Evolutionary conservation across 2,797 vertebrate genomes (phyloP), one percentile per base, ranked within the genome.

Genomic region (Sebastiscus tertius): DNA sequence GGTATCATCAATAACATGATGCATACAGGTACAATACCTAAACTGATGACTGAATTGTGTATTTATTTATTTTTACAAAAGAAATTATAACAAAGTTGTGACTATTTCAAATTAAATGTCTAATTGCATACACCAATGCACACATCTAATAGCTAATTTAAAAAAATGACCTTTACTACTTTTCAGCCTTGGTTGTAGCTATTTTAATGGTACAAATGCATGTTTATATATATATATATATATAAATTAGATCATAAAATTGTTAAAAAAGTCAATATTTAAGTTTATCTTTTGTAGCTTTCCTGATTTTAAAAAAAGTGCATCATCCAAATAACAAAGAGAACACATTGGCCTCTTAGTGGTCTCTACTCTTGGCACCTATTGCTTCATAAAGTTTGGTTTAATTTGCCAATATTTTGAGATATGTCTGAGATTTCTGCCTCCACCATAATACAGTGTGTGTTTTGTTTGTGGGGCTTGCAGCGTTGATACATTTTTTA

Each of bases 171-270:
- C 42, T 46, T 52, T 20, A 52, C 49, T 20, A 52, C 42, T 18
- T 46, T 18, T 18, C 42, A 18, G 42, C 42, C 49, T n/a, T 54
- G 49, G 2, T 26, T 14, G 22, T 0, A 14, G 11, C 22, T 8
- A 56, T 56, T 26, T 56, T 56, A 56, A 56, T 56, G 55, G 22
- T 56, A 11, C 0, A 24, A 56, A 26, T 56, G 0, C 12, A 24
- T 56, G 12, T 56, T 14, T 12, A 26, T 20, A 49, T 18, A 8
- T 13, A 24, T 22, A 55, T 55, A 39, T 39, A 39, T 22, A 12
- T 18, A 7, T 6, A 18, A 33, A 31, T 36, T 0, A 42, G 0
- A 42, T 42, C 39, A 42, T 42, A 0, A 42, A 42, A 16, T 42
- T 42, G 39, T 14, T 18, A 0, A 9, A 22, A 24, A 36, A 24